These are phyloP conservation scores for Epinephelus awoara DNA, from an alignment of 2,797 vertebrate species.

Conservation along the genomic window DNA sequence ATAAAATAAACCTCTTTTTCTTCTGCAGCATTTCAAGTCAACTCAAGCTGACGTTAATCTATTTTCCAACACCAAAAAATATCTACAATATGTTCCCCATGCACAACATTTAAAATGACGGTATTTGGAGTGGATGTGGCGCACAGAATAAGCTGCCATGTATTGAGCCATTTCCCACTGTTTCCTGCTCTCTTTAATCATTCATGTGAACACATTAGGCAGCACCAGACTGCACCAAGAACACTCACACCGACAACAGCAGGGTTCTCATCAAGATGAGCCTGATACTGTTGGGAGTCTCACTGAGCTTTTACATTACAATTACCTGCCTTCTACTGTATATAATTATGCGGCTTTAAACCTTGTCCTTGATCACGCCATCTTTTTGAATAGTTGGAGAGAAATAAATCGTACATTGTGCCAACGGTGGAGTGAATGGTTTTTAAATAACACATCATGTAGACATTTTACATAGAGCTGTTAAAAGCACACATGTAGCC, in stretches of 20 bases:
- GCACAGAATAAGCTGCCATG: constrained; percentile 7
- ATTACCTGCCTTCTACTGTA: not conserved
- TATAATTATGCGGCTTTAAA: not conserved
- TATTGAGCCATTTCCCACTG: constrained; percentile 39
- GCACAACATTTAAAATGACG: not conserved
- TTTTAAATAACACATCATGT: too few relatives aligned
- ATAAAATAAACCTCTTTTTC: not conserved
- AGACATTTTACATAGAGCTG: constrained; percentile 14
- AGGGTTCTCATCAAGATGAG: constrained; percentile 30
- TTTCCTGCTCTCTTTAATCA: constrained; percentile 61
- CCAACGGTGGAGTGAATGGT: not conserved
- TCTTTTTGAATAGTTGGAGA: not conserved
- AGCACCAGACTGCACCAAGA: constrained; percentile 53
- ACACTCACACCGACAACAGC: constrained; percentile 40
- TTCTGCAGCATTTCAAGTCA: constrained; percentile 4
- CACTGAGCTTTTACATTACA: constrained; percentile 5
- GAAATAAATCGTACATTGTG: too few relatives aligned
- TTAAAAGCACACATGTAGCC: too few relatives aligned
- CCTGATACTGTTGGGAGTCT: constrained; percentile 14
- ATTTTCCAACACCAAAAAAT: not conserved
- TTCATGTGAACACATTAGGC: constrained; percentile 67
- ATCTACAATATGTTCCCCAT: constrained; percentile 7
- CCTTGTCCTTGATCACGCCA: not conserved
- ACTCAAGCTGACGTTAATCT: not conserved
- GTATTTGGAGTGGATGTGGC: constrained; percentile 3